phyloP scores from a whole-genome alignment of 2,797 vertebrate species.

The Psittacula echo region DNA sequence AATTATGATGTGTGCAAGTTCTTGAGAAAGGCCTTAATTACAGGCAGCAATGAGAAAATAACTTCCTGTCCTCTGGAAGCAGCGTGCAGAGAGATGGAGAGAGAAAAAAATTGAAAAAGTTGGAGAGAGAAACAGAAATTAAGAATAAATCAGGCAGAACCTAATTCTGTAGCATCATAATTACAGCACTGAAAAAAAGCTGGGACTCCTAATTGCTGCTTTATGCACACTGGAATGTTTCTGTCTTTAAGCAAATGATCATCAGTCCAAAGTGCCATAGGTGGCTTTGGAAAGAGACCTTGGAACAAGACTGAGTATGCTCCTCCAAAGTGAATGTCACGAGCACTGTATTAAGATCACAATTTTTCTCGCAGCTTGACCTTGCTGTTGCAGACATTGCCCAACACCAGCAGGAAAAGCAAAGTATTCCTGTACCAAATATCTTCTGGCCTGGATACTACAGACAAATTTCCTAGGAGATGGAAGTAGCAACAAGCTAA shows the following conservation, averaged over 20 bases:
- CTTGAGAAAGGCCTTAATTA: neutral
- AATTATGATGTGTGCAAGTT: neutral
- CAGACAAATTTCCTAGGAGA: neutral
- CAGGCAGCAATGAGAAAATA: neutral
- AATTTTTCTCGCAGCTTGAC: neutral
- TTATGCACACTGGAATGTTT: neutral
- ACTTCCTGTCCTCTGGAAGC: neutral
- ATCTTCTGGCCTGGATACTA: neutral
- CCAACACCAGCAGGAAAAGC: neutral
- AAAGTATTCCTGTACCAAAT: neutral
- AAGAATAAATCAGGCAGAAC: neutral
- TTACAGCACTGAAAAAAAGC: neutral
- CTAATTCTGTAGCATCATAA: neutral
- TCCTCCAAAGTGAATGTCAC: neutral
- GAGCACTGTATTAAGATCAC: neutral
- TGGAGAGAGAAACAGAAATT: neutral
- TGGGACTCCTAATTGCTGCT: neutral
- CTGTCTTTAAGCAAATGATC: neutral
- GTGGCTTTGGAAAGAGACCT: neutral
- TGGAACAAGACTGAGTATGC: neutral
- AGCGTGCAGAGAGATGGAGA: neutral
- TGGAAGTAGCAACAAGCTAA: neutral
- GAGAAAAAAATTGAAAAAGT: neutral
- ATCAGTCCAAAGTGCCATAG: neutral
- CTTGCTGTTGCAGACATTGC: neutral